Evolutionary conservation across 2,888 invertebrate genomes (phyloP).

Genomic region (Drosophila mimica): DNA sequence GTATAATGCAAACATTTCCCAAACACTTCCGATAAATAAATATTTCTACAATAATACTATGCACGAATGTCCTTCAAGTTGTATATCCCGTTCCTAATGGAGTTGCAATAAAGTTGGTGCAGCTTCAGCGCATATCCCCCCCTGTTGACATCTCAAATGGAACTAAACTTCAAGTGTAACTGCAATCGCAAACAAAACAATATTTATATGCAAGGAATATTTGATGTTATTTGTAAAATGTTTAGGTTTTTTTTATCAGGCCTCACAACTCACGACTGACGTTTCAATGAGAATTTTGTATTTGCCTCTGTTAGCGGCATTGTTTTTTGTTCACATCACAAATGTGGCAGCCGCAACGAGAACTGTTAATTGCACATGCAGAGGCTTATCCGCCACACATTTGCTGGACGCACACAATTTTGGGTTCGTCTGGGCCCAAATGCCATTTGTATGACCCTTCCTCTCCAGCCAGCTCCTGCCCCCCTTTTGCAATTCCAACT

Average conservation of each 20-base stretch:
- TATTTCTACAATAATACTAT: neutral
- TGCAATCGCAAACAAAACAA: constrained; percentile 16
- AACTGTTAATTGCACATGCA: constrained; percentile 49
- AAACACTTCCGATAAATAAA: constrained; percentile 18
- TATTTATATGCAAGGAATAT: constrained; percentile 6
- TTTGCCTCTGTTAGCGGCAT: neutral
- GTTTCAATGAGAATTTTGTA: constrained; percentile 1
- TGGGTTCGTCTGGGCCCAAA: constrained; percentile 18
- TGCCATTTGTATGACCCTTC: constrained; percentile 27
- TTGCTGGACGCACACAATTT: constrained; percentile 1
- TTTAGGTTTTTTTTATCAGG: neutral
- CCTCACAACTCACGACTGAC: neutral
- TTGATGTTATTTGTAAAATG: constrained; percentile 1
- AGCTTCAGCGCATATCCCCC: neutral
- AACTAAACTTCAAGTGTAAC: constrained; percentile 48
- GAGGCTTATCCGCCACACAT: constrained; percentile 11
- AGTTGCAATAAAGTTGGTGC: neutral
- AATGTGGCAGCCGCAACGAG: constrained; percentile 49
- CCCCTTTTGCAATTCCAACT: constrained; percentile 22
- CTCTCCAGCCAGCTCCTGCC: constrained; percentile 7
- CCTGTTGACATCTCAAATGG: constrained; percentile 43
- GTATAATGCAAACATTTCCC: constrained; percentile 1
- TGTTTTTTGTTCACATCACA: neutral
- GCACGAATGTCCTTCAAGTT: constrained; percentile 1
- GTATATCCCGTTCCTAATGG: neutral